A percentile compares a stretch with the other conserved stretches of the same genome.
Conservation (phyloP, 2,888 invertebrate genomes). For the Thera britannica region DNA sequence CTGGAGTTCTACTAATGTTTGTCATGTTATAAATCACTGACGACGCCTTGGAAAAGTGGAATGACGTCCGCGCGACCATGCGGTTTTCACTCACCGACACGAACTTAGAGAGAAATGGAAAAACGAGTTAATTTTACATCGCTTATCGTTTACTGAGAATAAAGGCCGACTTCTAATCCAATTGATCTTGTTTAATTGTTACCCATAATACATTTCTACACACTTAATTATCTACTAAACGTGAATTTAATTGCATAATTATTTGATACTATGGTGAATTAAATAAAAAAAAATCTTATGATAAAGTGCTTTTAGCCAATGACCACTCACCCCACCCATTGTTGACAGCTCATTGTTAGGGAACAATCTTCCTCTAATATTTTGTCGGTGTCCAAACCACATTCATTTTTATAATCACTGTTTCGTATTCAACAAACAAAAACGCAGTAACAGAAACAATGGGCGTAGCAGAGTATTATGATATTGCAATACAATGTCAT, state of each 20-base stretch:
- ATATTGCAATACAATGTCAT: slow-evolving; percentile 52
- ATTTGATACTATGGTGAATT: too few species aligned
- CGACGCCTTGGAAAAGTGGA: slow-evolving; percentile 82
- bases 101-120: slow-evolving; percentile 75
- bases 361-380: background rate
- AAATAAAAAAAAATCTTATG: too few species aligned
- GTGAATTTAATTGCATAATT: too few species aligned
- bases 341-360: too few species aligned
- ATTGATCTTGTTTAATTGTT: slow-evolving; percentile 26
- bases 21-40: slow-evolving; percentile 71
- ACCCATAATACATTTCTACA: background rate
- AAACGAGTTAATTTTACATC: slow-evolving; percentile 66
- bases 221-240: background rate
- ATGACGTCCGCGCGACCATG: slow-evolving; percentile 79
- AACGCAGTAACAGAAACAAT: slow-evolving; percentile 32
- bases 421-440: slow-evolving; percentile 33
- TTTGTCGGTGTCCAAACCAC: slow-evolving; percentile 8
- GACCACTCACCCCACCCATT: too few species aligned
- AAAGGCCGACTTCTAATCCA: slow-evolving; percentile 43
- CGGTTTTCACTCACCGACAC: slow-evolving; percentile 80
- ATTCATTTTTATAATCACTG: slow-evolving; percentile 19
- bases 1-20: slow-evolving; percentile 57
- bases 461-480: slow-evolving; percentile 38
- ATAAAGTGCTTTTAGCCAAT: too few species aligned
- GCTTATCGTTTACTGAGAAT: slow-evolving; percentile 55